Evolutionary conservation across 2,888 invertebrate species (phyloP), one percentile per base, ranked within the genome.

Genomic region (Galerucella calmariensis): DNA sequence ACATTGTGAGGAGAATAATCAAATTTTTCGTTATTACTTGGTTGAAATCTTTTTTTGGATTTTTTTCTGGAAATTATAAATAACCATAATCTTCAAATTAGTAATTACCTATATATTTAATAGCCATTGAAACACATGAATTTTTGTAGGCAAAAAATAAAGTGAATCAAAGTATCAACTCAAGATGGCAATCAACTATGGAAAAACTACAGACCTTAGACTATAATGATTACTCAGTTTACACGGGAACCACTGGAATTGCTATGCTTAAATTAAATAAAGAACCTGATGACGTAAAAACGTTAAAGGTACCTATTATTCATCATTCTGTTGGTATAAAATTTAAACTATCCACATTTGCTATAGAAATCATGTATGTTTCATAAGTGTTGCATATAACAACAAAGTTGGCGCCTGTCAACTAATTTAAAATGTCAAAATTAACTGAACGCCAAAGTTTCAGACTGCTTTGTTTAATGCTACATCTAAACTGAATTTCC

Each of bases 161-260:
- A 65, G 63, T 65, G 44, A 65, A 46, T 46, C 46, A 76, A 53
- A 77, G 75, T 79, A 90, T 81, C 79, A 84, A 78, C 81, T 83
- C 75, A 87, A 89, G 84, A 88, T 88, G 86, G 86, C 84, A 79
- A 80, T 81, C 71, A 88, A 90, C 84, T 75, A 89, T 73, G 67
- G 85, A 72, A 75, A 85, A 75, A 83, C 91, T 80, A 85, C 86
- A 78, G 85, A 84, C 76, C 84, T 87, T 83, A 83, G 90, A 88
- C 81, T 86, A 79, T 80, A 85, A 77, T 88, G 93, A 94, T 88
- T 89, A 88, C 80, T 91, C 93, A 5, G 89, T 95, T 0, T 95
- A 95, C 81, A 95, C 95, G 10, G 95, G 95, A 51, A 91, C 91
- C 72, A 86, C 92, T 78, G 95, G 95, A 51, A 88, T 94, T 75